phyloP scores from a whole-genome alignment of 1,140 invertebrate genomes.

The Ganaspis sp. region DNA sequence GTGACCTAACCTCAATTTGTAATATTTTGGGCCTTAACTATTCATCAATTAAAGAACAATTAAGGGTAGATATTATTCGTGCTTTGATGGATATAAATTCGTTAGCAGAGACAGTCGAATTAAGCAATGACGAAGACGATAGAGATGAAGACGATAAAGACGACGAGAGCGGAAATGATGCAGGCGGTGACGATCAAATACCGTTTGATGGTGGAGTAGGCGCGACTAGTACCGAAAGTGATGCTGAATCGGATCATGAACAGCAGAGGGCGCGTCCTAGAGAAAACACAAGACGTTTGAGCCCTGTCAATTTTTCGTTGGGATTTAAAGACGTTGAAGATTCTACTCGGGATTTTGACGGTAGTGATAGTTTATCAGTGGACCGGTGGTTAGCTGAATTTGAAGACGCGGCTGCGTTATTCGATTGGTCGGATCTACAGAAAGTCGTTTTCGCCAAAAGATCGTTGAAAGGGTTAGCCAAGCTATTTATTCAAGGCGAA shows the following conservation, averaged over 20 bases:
- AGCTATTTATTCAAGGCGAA: constrained; percentile 59
- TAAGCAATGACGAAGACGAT: too few relatives aligned
- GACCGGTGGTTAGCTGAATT: constrained; percentile 60
- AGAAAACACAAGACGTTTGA: too few relatives aligned
- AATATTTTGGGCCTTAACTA: background rate
- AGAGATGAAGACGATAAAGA: too few relatives aligned
- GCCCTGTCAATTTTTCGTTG: background rate
- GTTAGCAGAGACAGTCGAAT: too few relatives aligned
- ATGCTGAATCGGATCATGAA: too few relatives aligned
- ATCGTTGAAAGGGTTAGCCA: constrained; percentile 54
- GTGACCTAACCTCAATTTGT: background rate
- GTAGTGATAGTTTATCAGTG: constrained; percentile 49
- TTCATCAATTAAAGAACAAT: background rate
- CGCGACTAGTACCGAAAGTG: too few relatives aligned
- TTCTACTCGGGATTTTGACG: constrained; percentile 48
- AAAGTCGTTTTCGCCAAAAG: constrained; percentile 62
- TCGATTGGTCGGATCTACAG: constrained; percentile 57
- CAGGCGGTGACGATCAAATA: too few relatives aligned
- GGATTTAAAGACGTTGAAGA: constrained; percentile 40
- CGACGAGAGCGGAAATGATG: too few relatives aligned
- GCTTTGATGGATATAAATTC: too few relatives aligned
- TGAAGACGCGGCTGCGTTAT: constrained; percentile 53
- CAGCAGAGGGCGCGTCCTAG: too few relatives aligned
- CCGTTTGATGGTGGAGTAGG: too few relatives aligned
- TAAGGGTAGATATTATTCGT: background rate